Evolutionary conservation across 1,140 invertebrate genomes (phyloP).

Genomic region (Mercenaria mercenaria): DNA sequence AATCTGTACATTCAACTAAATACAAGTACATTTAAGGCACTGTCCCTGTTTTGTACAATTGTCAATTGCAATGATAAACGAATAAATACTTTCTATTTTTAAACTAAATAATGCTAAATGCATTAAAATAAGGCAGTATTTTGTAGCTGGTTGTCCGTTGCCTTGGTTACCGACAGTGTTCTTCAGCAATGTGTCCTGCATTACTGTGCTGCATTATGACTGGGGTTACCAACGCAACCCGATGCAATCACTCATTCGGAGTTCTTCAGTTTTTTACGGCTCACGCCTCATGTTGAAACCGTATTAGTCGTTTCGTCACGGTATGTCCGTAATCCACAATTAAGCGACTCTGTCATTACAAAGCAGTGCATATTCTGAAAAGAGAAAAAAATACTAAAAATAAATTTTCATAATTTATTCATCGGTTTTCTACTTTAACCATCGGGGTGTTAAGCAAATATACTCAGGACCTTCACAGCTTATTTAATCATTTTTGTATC

Average conservation of each 20-base stretch:
- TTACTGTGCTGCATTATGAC: neutral
- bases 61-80: neutral
- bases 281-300: neutral
- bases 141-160: constrained; percentile 3
- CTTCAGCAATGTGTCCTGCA: neutral
- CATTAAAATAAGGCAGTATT: neutral
- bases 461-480: constrained; percentile 17
- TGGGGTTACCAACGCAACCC: neutral
- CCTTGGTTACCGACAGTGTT: neutral
- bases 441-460: constrained; percentile 39
- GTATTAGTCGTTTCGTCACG: constrained; percentile 19
- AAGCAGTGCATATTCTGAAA: constrained; percentile 26
- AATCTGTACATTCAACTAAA: neutral
- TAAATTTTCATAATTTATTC: constrained; percentile 62
- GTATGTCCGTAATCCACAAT: constrained; percentile 17
- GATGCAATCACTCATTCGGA: constrained; percentile 16
- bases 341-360: constrained; percentile 1
- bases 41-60: neutral
- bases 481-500: constrained; percentile 22
- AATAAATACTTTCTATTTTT: constrained; percentile 3
- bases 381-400: constrained; percentile 16
- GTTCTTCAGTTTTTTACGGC: constrained; percentile 18
- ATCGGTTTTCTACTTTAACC: constrained; percentile 5
- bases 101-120: neutral
- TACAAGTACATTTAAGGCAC: neutral